Evolutionary conservation across 1,140 invertebrate genomes (phyloP).

Genomic region (Drosophila persimilis): DNA sequence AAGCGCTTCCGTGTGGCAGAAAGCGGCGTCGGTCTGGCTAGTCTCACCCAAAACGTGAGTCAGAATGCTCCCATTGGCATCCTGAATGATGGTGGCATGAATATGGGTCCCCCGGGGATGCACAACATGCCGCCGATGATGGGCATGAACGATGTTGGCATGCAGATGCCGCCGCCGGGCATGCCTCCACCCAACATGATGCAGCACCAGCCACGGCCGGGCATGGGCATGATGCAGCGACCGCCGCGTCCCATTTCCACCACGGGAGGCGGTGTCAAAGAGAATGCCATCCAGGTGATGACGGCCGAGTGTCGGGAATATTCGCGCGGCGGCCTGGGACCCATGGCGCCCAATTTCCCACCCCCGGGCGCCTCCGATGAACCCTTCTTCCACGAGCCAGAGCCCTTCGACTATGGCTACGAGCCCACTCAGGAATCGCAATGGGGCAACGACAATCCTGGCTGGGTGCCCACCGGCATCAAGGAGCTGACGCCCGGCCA

Average conservation of each 20-base stretch:
- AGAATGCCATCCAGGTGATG: conserved; percentile 94
- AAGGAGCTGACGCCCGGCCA: conserved; percentile 86
- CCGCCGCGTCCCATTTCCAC: conserved; percentile 67
- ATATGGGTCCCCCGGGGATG: conserved; percentile 36
- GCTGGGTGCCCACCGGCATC: conserved; percentile 86
- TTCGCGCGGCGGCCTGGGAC: conserved; percentile 86
- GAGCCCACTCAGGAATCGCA: conserved; percentile 89
- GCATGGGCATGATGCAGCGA: conserved; percentile 71
- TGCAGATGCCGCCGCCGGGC: conserved; percentile 80
- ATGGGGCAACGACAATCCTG: conserved; percentile 85
- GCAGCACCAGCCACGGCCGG: conserved; percentile 61
- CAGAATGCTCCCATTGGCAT: conserved; percentile 57
- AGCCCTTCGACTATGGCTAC: conserved; percentile 88
- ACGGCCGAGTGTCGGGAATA: conserved; percentile 93
- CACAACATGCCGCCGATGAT: conserved; percentile 44
- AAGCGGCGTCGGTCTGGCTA: conserved; percentile 89
- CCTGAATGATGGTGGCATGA: conserved; percentile 33
- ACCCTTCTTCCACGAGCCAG: conserved; percentile 85
- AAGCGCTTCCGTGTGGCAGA: conserved; percentile 93
- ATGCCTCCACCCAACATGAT: conserved; percentile 63
- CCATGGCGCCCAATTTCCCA: conserved; percentile 85
- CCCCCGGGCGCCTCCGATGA: conserved; percentile 85
- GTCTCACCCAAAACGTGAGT: conserved; percentile 81
- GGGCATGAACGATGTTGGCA: conserved; percentile 29
- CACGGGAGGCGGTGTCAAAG: conserved; percentile 84